phyloP scores from a whole-genome alignment of 2,888 invertebrate genomes.

The Sesamia inferens region DNA sequence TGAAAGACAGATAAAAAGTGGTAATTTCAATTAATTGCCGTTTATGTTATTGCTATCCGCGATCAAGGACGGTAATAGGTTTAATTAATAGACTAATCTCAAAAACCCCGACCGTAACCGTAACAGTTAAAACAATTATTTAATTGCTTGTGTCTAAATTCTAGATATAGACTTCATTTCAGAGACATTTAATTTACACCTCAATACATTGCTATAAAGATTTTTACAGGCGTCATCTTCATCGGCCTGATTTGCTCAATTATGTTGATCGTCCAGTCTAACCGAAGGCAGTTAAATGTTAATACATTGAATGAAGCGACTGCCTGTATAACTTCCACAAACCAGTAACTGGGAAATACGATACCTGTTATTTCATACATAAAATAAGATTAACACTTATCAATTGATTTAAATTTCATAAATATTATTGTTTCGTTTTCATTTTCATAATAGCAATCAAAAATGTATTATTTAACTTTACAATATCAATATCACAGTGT shows the following conservation, averaged over 20 bases:
- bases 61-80: not conserved
- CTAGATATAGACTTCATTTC: constrained; percentile 1
- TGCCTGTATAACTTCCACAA: not conserved
- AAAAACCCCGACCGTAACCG: not conserved
- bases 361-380: not conserved
- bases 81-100: not conserved
- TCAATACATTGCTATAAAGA: constrained; percentile 46
- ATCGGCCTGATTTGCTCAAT: not conserved
- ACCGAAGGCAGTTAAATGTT: not conserved
- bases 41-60: too few species aligned
- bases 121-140: constrained; percentile 1
- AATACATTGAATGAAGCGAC: not conserved
- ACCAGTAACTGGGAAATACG: not conserved
- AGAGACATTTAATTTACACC: constrained; percentile 28
- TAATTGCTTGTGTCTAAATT: constrained; percentile 3
- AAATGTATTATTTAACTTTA: too few species aligned
- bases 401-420: too few species aligned
- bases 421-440: too few species aligned
- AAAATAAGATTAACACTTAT: too few species aligned
- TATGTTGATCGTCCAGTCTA: not conserved
- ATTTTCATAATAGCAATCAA: too few species aligned
- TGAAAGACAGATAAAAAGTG: not conserved
- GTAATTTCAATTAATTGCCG: not conserved
- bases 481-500: too few species aligned
- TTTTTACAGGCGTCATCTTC: constrained; percentile 44